phyloP scores from a whole-genome alignment of 1,140 invertebrate species.

The Pseudomyrmex dendroicus region DNA sequence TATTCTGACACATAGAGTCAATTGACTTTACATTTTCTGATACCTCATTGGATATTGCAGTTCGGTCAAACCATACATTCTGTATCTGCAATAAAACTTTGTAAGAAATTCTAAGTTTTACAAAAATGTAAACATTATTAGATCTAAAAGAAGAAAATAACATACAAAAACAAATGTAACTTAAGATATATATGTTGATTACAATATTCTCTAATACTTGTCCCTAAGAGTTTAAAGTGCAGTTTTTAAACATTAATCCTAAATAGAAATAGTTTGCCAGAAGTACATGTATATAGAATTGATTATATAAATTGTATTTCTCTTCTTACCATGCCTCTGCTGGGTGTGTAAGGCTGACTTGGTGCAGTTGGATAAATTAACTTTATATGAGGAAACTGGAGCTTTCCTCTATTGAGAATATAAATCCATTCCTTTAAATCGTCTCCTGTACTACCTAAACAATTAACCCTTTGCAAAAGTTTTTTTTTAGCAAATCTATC shows the following conservation, averaged over 20 bases:
- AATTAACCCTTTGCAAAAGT: background rate
- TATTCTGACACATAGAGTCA: slow-evolving; percentile 85
- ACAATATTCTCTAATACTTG: background rate
- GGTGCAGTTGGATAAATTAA: slow-evolving; percentile 90
- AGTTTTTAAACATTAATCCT: background rate
- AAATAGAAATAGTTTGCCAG: background rate
- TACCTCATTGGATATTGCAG: slow-evolving; percentile 86
- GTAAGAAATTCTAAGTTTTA: background rate
- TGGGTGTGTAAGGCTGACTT: slow-evolving; percentile 88
- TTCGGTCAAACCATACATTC: slow-evolving; percentile 89
- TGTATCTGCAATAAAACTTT: slow-evolving; percentile 78
- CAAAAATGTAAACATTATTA: background rate
- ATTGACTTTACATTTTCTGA: slow-evolving; percentile 88
- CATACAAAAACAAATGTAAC: background rate
- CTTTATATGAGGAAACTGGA: slow-evolving; percentile 89
- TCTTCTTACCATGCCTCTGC: slow-evolving; percentile 85
- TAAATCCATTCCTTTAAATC: slow-evolving; percentile 88
- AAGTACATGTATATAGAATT: background rate
- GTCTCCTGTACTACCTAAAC: slow-evolving; percentile 87
- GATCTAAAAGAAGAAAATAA: background rate
- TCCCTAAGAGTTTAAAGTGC: background rate
- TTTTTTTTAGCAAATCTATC: too few relatives aligned
- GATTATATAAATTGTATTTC: slow-evolving; percentile 59
- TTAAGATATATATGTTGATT: too few relatives aligned
- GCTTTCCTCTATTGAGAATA: slow-evolving; percentile 86